Evolutionary conservation across 2,797 vertebrate genomes (phyloP).

Genomic region (Sciurus carolinensis): DNA sequence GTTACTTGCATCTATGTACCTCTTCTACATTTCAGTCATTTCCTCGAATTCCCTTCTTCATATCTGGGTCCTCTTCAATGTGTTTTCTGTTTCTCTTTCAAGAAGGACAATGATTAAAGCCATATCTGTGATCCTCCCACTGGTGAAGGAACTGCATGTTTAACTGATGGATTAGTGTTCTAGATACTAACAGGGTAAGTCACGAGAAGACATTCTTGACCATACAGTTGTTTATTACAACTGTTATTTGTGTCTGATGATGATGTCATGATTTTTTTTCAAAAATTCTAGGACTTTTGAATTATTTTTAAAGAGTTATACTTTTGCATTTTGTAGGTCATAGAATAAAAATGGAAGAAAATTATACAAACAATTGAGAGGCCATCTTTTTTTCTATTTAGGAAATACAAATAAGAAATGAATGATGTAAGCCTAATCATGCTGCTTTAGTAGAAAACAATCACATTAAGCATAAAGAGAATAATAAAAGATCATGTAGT

Average conservation of each 20-base stretch:
- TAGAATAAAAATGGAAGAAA: neutral
- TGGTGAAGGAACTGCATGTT: neutral
- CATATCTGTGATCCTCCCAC: neutral
- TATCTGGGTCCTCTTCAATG: neutral
- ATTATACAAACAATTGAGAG: neutral
- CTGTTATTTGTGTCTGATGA: neutral
- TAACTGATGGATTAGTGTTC: neutral
- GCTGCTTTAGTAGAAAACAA: neutral
- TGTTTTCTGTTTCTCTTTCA: neutral
- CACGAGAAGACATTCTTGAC: neutral
- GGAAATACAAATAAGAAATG: neutral
- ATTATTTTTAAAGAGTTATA: neutral
- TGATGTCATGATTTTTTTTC: neutral
- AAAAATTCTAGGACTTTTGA: slow-evolving; percentile 6
- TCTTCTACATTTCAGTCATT: neutral
- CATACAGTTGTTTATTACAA: neutral
- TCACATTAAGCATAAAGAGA: neutral
- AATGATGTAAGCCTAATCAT: neutral
- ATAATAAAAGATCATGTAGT: neutral
- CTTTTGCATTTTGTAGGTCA: neutral
- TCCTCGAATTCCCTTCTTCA: neutral
- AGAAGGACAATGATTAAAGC: neutral
- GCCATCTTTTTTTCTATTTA: neutral
- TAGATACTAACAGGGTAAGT: neutral
- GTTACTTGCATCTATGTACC: neutral